These are phyloP conservation scores for Chaetorhynchus papuensis DNA, from an alignment of 2,113 vertebrate genomes.

Conservation along the genomic window DNA sequence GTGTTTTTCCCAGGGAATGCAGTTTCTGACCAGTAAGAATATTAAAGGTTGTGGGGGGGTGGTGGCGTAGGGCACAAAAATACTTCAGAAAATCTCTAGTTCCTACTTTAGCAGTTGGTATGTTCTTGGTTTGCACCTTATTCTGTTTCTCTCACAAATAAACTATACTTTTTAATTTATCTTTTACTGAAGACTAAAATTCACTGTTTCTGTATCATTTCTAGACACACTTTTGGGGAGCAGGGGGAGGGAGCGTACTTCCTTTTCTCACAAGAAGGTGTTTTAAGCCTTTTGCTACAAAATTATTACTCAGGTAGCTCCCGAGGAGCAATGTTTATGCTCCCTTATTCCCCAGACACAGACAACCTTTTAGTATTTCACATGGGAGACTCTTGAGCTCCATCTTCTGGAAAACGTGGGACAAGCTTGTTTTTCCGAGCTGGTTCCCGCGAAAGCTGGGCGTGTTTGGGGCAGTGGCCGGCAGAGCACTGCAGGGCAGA, in stretches of 20 bases:
- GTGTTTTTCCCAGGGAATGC: not conserved
- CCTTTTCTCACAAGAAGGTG: not conserved
- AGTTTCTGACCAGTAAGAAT: not conserved
- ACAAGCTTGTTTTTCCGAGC: not conserved
- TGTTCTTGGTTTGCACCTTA: not conserved
- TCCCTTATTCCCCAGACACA: not conserved
- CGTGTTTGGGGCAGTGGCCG: not conserved
- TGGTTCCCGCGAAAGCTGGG: not conserved
- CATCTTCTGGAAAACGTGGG: constrained; percentile 42
- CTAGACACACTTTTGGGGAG: not conserved
- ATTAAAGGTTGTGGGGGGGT: not conserved
- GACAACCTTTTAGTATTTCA: not conserved
- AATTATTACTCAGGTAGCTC: not conserved
- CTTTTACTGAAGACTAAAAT: not conserved
- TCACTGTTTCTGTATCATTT: not conserved
- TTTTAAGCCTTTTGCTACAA: not conserved
- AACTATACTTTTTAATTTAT: not conserved
- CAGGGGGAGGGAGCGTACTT: not conserved
- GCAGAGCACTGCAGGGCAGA: not conserved
- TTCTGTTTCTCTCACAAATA: not conserved
- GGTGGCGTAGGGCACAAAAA: not conserved
- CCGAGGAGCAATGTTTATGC: not conserved
- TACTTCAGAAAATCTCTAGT: not conserved
- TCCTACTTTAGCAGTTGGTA: not conserved
- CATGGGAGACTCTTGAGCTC: constrained; percentile 48